Evolutionary conservation across 2,888 invertebrate genomes (phyloP), one percentile per base, ranked within the genome.

Genomic region (Punctoribates punctum): DNA sequence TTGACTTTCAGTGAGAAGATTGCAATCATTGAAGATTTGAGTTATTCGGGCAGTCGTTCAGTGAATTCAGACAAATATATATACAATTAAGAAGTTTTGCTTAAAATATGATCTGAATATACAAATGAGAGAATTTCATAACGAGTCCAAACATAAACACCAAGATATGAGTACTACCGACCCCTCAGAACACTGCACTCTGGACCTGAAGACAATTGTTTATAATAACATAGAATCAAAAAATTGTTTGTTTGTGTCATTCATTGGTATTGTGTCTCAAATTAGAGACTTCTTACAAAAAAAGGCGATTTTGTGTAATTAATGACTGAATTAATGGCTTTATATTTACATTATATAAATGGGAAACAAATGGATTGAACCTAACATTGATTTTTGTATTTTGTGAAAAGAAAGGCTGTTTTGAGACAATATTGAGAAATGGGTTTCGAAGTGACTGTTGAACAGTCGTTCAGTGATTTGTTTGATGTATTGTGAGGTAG

Each of bases 171-270:
- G 54, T 60, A 60, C 34, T 5, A 65, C 65, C 34, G 65, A 65
- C 65, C 65, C 65, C 29, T 65, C 65, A 65, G 65, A 65, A 65
- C 65, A 65, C 65, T 65, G 65, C 65, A 65, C 65, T 65, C 65
- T 65, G 27, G 65, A 65, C 11, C 65, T 65, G 15, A 65, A 29
- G 34, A 65, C 27, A n/a, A 23, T 34, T 15, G 15, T 65, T 65
- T 65, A 65, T 65, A 65, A 23, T 65, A 65, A 65, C 65, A 65
- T 65, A 20, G 15, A 65, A 34, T 65, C 9, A 23, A 15, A 62
- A 23, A n/a, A 65, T 65, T 25, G 17, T 60, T 60, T 60, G 60
- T 60, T 60, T 65, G 65, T 65, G 65, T 65, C 20, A 38, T 65
- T 17, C 11, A 15, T 38, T 20, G 25, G 15, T 29, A 38, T 65